Base-by-base conservation (phyloP, 2,113 vertebrate species). In the Aplodontia rufa region DNA sequence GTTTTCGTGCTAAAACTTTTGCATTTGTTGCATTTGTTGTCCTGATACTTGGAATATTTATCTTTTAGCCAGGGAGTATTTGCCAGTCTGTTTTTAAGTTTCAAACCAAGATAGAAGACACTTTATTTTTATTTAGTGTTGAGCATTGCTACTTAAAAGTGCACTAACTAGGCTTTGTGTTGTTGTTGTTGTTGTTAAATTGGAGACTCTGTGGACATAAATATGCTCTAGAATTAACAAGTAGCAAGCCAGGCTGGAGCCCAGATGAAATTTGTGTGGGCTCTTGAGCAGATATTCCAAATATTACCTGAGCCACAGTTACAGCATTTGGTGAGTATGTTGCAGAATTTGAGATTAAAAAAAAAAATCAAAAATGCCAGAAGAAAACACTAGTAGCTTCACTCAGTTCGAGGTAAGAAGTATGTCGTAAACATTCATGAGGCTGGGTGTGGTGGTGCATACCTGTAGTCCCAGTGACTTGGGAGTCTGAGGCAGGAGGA, bases 101-200 rank as follows among this genome's bases (percentile, higher is more conserved):
- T 75, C 71, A 86, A 90, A 74, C 45, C 66, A 87, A 97, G 94
- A 97, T 95, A 96, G 97, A 97, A 97, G 88, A 60, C 40, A 5
- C 45, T 96, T 96, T 87, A 94, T 97, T 97, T 71, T 90, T 97
- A 95, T 97, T 97, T 97, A 96, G 94, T 95, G 90, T 90, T 97
- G 81, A 97, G 94, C 92, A 90, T 96, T 96, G 96, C 92, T 97
- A 76, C 85, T 94, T 96, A 49, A 82, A 95, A 96, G 60, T 94
- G 55, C 80, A 79, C 95, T 96, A 81, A 90, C n/a, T 85, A 58
- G 72, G 69, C 40, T 96, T 94, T 90, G 94, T 84, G 92, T 74
- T 53, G 7, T 8, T 8, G 7, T 95, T 84, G 92, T 74, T 53
- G 7, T 8, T 8, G 7, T 95, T 60, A 49, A 85, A 64, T 81